Evolutionary conservation across 2,797 vertebrate genomes (phyloP), one percentile per base, ranked within the genome.

Genomic region (Phataginus tetradactyla): DNA sequence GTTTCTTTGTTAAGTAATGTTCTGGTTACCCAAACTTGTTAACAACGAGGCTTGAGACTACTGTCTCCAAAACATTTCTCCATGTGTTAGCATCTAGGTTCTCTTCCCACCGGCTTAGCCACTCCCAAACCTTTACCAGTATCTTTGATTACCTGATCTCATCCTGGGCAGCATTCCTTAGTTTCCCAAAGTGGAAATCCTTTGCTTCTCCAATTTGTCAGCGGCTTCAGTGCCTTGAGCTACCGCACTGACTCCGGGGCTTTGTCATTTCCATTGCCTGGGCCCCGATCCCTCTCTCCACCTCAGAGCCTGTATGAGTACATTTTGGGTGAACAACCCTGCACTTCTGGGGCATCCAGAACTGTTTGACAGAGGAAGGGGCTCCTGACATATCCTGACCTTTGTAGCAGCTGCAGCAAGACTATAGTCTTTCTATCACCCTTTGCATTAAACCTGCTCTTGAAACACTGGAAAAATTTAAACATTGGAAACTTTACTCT

Each of bases 401-500:
- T 11, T 98, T 99, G 99, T 55, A 5, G 99, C 99, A 79, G 99
- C 99, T 97, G 99, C 98, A 0, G 39, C 8, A 27, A 99, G 99
- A 96, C 99, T 99, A 7, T 99, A 99, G 0, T 99, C 99, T 96
- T 99, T 99, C 99, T 99, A 0, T 99, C 99, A 3, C 99, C 99
- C 98, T 99, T 99, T 68, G 99, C 99, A 13, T 99, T 99, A 29
- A 99, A 99, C 97, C 99, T 99, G 96, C 99, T 99, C 98, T 99
- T 99, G 95, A 99, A 99, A 99, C 99, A 99, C 97, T 99, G 99
- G 84, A 99, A 99, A 72, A 99, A 99, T 98, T 99, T 99, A 97
- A 99, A 99, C 98, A 99, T 99, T 97, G 99, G 99, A 97, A 99
- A 99, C 98, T 99, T 99, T 75, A 99, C 99, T 98, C 99, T 99